Conservation (phyloP, 1,140 invertebrate species). For the Medauroidea extradentata region DNA sequence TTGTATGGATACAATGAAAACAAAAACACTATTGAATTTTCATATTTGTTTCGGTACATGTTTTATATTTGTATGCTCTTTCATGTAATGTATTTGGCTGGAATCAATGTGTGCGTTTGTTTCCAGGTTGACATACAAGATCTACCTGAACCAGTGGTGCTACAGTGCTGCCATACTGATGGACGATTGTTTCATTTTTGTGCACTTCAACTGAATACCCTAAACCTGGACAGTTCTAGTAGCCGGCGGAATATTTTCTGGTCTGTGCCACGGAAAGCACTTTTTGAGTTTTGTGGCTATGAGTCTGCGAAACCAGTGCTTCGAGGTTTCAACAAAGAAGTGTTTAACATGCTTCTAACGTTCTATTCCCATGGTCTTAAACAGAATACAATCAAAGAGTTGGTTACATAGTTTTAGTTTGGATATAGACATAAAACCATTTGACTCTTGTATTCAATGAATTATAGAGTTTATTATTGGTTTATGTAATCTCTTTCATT, state of each 20-base stretch:
- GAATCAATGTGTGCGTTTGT: too few relatives aligned
- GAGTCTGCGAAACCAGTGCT: constrained; percentile 57
- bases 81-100: too few relatives aligned
- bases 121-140: constrained; percentile 57
- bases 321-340: constrained; percentile 68
- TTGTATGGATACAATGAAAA: too few relatives aligned
- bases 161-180: constrained; percentile 77
- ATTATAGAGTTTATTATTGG: too few relatives aligned
- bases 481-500: too few relatives aligned
- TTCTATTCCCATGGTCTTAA: constrained; percentile 67
- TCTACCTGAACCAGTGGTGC: constrained; percentile 68
- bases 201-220: constrained; percentile 80
- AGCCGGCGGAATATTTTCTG: constrained; percentile 79
- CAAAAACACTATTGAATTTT: too few relatives aligned
- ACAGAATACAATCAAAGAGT: too few relatives aligned
- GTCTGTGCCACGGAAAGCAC: constrained; percentile 54
- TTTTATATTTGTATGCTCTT: too few relatives aligned
- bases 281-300: constrained; percentile 66
- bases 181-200: constrained; percentile 71
- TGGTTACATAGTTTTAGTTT: too few relatives aligned
- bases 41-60: too few relatives aligned
- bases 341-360: constrained; percentile 69
- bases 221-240: constrained; percentile 56
- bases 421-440: too few relatives aligned
- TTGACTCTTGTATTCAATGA: too few relatives aligned